phyloP scores from a whole-genome alignment of 2,797 vertebrate genomes.

The Coranthus polyacanthus region DNA sequence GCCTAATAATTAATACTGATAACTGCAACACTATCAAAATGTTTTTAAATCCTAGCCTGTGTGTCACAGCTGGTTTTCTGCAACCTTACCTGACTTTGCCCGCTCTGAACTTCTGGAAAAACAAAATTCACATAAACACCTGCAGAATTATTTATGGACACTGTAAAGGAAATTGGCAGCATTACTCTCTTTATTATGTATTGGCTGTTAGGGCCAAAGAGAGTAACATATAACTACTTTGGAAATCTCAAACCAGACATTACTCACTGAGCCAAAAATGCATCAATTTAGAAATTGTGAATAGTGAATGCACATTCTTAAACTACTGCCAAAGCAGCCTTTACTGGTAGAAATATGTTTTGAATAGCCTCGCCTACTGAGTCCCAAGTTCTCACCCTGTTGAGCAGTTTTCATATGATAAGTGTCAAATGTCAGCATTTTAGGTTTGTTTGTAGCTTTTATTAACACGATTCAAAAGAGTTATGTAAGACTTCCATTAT shows the following conservation, averaged over 20 bases:
- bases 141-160: conserved; percentile 52
- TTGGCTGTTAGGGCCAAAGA: conserved; percentile 45
- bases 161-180: conserved; percentile 41
- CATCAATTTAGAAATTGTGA: conserved; percentile 48
- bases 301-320: conserved; percentile 33
- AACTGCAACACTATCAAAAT: conserved; percentile 11
- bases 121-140: conserved; percentile 43
- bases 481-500: conserved; percentile 58
- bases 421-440: conserved; percentile 48
- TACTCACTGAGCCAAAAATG: conserved; percentile 45
- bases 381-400: conserved; percentile 12
- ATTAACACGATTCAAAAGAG: conserved; percentile 45
- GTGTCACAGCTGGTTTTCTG: conserved; percentile 31
- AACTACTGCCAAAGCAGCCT: conserved; percentile 45
- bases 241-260: conserved; percentile 56
- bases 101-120: conserved; percentile 32
- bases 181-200: conserved; percentile 21
- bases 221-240: conserved; percentile 43
- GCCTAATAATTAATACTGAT: conserved; percentile 37
- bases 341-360: conserved; percentile 37
- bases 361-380: conserved; percentile 25
- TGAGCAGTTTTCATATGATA: conserved; percentile 29
- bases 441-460: conserved; percentile 43
- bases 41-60: conserved; percentile 13
- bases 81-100: conserved; percentile 49